Conservation (phyloP, 2,113 vertebrate species). For the Otus sunia region DNA sequence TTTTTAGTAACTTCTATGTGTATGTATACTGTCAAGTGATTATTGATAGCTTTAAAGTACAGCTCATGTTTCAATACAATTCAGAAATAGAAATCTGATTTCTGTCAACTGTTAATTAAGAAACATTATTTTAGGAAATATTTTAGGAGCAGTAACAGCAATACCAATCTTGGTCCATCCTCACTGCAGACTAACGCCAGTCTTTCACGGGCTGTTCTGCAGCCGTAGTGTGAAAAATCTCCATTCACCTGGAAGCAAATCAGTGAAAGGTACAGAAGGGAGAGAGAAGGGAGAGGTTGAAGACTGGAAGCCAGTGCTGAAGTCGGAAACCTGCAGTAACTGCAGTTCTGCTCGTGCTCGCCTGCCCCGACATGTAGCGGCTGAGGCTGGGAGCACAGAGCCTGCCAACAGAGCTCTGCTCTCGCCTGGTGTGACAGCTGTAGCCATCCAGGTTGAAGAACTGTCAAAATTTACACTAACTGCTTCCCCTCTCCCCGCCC, state of each 20-base stretch:
- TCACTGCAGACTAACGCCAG: background rate
- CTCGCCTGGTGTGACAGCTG: fast-evolving
- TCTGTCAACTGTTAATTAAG: background rate
- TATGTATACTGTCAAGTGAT: fast-evolving
- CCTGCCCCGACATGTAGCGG: fast-evolving
- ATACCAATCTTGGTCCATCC: background rate
- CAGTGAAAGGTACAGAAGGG: background rate
- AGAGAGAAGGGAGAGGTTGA: background rate
- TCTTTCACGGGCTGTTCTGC: background rate
- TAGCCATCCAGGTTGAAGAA: background rate
- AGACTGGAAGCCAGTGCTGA: background rate
- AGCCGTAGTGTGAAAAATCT: fast-evolving
- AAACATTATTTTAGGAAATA: background rate
- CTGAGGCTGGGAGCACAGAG: background rate
- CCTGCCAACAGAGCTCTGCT: background rate
- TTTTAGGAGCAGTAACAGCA: background rate
- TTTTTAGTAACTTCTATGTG: background rate
- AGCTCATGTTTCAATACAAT: background rate
- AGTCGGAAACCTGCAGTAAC: background rate
- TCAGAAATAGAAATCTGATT: background rate
- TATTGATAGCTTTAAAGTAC: background rate
- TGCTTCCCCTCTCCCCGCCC: background rate
- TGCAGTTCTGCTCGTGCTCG: fast-evolving
- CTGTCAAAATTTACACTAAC: fast-evolving
- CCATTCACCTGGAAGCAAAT: fast-evolving